Evolutionary conservation across 2,113 vertebrate species (phyloP).

Genomic region (Rhagologus leucostigma): DNA sequence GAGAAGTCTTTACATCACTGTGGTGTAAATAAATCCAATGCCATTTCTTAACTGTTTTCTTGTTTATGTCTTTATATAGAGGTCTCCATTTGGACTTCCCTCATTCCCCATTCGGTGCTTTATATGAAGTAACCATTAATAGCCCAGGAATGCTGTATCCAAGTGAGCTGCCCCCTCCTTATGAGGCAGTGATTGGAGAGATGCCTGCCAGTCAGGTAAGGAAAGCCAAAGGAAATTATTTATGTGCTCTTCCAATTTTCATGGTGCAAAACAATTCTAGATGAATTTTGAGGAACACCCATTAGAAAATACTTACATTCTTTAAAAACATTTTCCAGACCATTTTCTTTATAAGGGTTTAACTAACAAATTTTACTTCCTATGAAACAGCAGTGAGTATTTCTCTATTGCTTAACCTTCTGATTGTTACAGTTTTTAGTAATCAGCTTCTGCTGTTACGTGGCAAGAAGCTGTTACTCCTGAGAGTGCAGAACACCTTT

Average conservation of each 20-base stretch:
- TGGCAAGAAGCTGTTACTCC: not conserved
- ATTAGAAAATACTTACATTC: not conserved
- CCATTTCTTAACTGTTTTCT: not conserved
- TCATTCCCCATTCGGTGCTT: constrained; percentile 85
- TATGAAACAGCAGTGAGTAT: not conserved
- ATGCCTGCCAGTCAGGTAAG: constrained; percentile 85
- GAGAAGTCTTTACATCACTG: not conserved
- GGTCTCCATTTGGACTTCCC: constrained; percentile 88
- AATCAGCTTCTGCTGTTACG: not conserved
- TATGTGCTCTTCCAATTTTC: not conserved
- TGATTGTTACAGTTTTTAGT: not conserved
- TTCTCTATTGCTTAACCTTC: not conserved
- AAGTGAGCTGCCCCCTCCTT: constrained; percentile 90
- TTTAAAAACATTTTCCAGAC: not conserved
- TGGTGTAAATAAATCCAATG: not conserved
- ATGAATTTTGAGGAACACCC: not conserved
- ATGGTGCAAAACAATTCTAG: not conserved
- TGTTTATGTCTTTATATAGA: constrained; percentile 67
- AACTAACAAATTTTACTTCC: not conserved
- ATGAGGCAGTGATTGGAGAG: constrained; percentile 90
- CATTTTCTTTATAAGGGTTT: not conserved
- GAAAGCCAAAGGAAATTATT: not conserved
- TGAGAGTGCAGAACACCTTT: not conserved
- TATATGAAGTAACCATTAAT: constrained; percentile 91
- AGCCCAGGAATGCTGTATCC: constrained; percentile 90